These are phyloP conservation scores for Pterocles orientalis DNA, from an alignment of 2,113 vertebrate genomes.

Conservation along the genomic window DNA sequence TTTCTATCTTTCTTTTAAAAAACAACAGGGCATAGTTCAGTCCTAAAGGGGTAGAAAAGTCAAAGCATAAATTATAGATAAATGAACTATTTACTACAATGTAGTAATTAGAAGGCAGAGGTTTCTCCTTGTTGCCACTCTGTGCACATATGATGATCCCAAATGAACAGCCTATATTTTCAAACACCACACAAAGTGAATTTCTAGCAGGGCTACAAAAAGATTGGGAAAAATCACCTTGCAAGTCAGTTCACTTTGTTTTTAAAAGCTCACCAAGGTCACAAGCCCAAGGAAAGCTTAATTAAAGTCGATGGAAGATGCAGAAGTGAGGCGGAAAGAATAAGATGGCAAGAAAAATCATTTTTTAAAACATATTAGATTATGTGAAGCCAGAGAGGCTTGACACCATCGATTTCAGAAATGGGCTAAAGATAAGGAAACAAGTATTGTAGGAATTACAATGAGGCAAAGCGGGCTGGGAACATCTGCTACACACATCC, in stretches of 20 bases:
- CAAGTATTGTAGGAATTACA: slow-evolving; percentile 59
- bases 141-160: background rate
- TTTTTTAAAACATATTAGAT: slow-evolving; percentile 59
- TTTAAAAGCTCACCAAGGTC: slow-evolving; percentile 67
- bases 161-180: slow-evolving; percentile 38
- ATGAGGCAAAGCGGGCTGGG: background rate
- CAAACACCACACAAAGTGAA: background rate
- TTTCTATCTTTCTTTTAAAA: background rate
- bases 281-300: slow-evolving; percentile 64
- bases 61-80: background rate
- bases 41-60: background rate
- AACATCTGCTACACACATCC: background rate
- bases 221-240: slow-evolving; percentile 54
- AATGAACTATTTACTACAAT: slow-evolving; percentile 22
- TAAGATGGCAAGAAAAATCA: slow-evolving; percentile 55
- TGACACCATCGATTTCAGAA: slow-evolving; percentile 71
- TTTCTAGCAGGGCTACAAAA: slow-evolving; percentile 46
- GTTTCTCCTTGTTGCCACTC: background rate
- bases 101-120: background rate
- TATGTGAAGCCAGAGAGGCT: slow-evolving; percentile 51
- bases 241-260: slow-evolving; percentile 60
- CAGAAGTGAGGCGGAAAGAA: slow-evolving; percentile 37
- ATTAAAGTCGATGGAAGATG: slow-evolving; percentile 70
- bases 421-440: slow-evolving; percentile 64
- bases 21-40: background rate